Evolutionary conservation across 1,140 invertebrate genomes (phyloP), one percentile per base, ranked within the genome.

Genomic region (Ridgeia piscesae): DNA sequence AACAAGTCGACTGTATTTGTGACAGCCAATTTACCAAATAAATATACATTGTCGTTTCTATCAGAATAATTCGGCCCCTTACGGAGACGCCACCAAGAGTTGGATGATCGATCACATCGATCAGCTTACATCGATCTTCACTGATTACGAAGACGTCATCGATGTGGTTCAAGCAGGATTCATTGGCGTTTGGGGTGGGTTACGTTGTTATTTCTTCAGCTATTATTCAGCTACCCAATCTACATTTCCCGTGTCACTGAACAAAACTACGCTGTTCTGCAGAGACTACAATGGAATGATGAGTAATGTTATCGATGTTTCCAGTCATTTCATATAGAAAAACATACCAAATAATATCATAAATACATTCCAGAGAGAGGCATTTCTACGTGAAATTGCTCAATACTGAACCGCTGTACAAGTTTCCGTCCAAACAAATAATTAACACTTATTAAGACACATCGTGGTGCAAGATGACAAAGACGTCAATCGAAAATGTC

Each of bases 161-260:
- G 92, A 92, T 31, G 48, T 92, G 14, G 50, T 93, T 0, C 91
- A 93, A 42, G 93, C 93, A 33, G 93, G 93, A 21, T 93, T 93
- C 88, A 93, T 93, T 42, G 93, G 93, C 27, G 92, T 91, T 34
- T 93, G 93, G 92, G 93, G 93, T 93, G 77, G n/a, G 92, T 34
- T 6, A 35, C 89, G 89, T 90, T 17, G 6, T 8, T 33, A 31
- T 77, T 77, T 6, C 11, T 77, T 77, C 27, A 0, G 58, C 27
- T 14, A 31, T 14, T 17, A 77, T 31, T 77, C 58, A 77, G 6
- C 21, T 50, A 21, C 21, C n/a, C n/a, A n/a, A n/a, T n/a, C n/a
- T n/a, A n/a, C n/a, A n/a, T n/a, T n/a, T n/a, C n/a, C n/a, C n/a
- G n/a, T n/a, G n/a, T n/a, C n/a, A n/a, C n/a, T n/a, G n/a, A n/a